phyloP scores from a whole-genome alignment of 2,797 vertebrate species.

The Enteromius trimaculatus region DNA sequence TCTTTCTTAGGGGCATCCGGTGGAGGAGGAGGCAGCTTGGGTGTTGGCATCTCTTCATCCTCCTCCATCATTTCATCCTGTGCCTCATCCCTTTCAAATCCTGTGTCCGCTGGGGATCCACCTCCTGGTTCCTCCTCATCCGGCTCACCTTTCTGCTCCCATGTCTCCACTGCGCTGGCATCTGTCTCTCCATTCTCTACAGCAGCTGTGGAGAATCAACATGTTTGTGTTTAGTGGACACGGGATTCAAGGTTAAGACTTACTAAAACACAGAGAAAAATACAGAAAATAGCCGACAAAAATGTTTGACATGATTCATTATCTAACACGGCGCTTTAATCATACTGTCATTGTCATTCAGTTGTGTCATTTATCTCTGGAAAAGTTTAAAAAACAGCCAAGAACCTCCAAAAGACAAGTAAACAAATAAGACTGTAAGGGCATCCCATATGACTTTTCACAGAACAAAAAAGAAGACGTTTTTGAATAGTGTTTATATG shows the following conservation, averaged over 20 bases:
- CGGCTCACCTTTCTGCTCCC: conserved; percentile 96
- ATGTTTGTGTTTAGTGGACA: neutral
- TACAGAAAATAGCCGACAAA: neutral
- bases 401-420: neutral
- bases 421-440: neutral
- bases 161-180: conserved; percentile 92
- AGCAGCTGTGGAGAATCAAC: conserved; percentile 66
- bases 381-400: neutral
- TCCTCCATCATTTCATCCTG: conserved; percentile 96
- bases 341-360: neutral
- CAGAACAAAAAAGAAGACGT: neutral
- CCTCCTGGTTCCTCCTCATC: conserved; percentile 78
- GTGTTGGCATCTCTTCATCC: conserved; percentile 91
- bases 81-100: conserved; percentile 74
- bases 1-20: conserved; percentile 97
- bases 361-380: neutral
- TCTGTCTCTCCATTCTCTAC: conserved; percentile 97
- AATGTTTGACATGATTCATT: neutral
- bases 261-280: neutral
- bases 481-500: neutral
- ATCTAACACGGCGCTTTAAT: neutral
- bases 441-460: neutral
- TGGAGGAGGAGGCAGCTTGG: conserved; percentile 85
- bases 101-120: conserved; percentile 74
- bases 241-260: neutral